phyloP scores from a whole-genome alignment of 2,113 vertebrate genomes.

The Arizona elegans region DNA sequence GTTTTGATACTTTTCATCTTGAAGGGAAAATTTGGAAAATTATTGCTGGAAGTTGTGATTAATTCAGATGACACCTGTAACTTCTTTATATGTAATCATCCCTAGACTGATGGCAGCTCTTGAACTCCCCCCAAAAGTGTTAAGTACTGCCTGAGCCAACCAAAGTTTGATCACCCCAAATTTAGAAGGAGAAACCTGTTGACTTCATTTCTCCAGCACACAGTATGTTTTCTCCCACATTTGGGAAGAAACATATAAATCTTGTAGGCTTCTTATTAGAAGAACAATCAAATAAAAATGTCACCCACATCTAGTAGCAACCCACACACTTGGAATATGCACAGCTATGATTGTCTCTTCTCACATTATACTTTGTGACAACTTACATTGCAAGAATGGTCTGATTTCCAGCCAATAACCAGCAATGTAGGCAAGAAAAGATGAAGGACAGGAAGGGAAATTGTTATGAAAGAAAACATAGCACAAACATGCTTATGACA shows the following conservation, averaged over 20 bases:
- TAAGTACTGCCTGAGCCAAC: background rate
- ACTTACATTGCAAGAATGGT: background rate
- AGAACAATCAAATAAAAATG: background rate
- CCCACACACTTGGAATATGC: background rate
- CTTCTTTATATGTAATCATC: background rate
- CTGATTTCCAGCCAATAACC: background rate
- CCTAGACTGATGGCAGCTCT: background rate
- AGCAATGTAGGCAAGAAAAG: background rate
- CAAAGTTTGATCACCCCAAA: background rate
- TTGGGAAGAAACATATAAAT: background rate
- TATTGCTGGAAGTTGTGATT: background rate
- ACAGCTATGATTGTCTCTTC: background rate
- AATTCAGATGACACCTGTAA: background rate
- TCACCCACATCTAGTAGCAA: background rate
- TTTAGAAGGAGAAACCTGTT: background rate
- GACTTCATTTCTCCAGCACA: background rate
- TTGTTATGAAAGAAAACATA: background rate
- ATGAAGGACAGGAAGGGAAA: background rate
- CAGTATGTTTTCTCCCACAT: background rate
- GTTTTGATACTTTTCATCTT: background rate
- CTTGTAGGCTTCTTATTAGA: background rate
- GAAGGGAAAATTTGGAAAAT: background rate
- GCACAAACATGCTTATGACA: background rate
- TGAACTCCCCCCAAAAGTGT: background rate
- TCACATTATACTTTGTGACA: background rate